Conservation (phyloP, 2,888 invertebrate genomes). For the Agonum fuliginosum region DNA sequence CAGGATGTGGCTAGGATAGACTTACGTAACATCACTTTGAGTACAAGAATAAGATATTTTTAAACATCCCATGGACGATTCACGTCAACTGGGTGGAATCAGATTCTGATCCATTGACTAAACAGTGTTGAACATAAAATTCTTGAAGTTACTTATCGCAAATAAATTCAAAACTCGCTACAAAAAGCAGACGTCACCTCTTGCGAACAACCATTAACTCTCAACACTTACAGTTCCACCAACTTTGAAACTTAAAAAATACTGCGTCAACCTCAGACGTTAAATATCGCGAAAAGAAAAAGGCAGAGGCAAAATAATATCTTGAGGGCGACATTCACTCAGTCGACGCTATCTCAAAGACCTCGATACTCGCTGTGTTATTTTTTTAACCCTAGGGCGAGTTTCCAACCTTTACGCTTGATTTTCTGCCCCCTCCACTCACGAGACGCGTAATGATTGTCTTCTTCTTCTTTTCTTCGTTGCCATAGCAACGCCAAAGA, state of each 20-base stretch:
- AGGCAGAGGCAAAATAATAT: conserved; percentile 26
- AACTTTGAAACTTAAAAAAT: conserved; percentile 18
- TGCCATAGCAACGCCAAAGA: conserved; percentile 3
- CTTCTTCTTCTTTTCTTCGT: no score
- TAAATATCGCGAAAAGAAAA: conserved; percentile 5
- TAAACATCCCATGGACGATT: no score
- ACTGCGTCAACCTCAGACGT: neutral
- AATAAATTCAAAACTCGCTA: conserved; percentile 15
- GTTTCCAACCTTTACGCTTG: conserved; percentile 3
- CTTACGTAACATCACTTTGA: no score
- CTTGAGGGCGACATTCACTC: conserved; percentile 1
- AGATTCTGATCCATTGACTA: no score
- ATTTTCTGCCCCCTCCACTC: neutral
- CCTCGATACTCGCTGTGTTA: conserved; percentile 20
- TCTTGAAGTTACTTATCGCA: no score
- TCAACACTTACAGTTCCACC: conserved; percentile 17
- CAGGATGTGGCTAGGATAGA: no score
- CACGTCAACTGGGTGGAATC: no score
- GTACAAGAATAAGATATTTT: no score
- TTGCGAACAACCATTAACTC: neutral
- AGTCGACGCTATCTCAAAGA: conserved; percentile 3
- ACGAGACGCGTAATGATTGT: conserved; percentile 22
- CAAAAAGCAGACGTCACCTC: conserved; percentile 25
- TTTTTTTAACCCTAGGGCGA: conserved; percentile 29
- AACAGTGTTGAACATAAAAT: no score